A percentile compares a stretch with the other conserved stretches of the same genome.
Evolutionary conservation across 2,113 vertebrate species (phyloP).

Genomic region (Engystomops pustulosus): DNA sequence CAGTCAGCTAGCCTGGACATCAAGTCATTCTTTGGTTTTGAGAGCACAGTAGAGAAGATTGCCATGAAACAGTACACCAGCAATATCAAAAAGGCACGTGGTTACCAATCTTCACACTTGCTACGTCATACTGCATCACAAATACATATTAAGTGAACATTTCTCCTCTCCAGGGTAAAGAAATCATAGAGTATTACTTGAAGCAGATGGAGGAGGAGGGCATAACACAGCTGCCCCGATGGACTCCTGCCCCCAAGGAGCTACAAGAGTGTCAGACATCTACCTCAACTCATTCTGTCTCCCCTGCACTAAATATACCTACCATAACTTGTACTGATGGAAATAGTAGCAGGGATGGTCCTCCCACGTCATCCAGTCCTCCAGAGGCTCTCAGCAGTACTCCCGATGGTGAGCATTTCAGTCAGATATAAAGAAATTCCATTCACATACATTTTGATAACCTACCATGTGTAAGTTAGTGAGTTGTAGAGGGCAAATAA

Average conservation of each 20-base stretch:
- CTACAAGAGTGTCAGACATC: constrained; percentile 63
- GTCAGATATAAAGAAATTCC: no score
- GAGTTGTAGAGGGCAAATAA: background rate
- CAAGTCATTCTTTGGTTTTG: constrained; percentile 98
- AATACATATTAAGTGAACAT: background rate
- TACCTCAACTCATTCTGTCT: constrained; percentile 62
- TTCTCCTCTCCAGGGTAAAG: constrained; percentile 84
- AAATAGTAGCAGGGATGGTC: constrained; percentile 69
- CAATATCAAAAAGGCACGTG: constrained; percentile 93
- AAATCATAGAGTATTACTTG: constrained; percentile 95
- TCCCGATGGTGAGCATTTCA: constrained; percentile 76
- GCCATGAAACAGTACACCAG: constrained; percentile 95
- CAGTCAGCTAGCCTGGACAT: constrained; percentile 95
- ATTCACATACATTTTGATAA: no score
- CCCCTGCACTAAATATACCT: constrained; percentile 71
- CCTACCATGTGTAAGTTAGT: background rate
- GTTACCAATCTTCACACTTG: background rate
- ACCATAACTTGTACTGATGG: constrained; percentile 69
- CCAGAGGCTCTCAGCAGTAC: constrained; percentile 74
- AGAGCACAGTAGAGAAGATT: constrained; percentile 95
- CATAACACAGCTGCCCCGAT: constrained; percentile 85
- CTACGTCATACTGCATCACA: no score
- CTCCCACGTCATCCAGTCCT: constrained; percentile 68
- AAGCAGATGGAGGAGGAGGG: constrained; percentile 89
- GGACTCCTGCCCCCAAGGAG: constrained; percentile 73